These are phyloP conservation scores for Arizona elegans DNA, from an alignment of 2,113 vertebrate species.

Conservation along the genomic window DNA sequence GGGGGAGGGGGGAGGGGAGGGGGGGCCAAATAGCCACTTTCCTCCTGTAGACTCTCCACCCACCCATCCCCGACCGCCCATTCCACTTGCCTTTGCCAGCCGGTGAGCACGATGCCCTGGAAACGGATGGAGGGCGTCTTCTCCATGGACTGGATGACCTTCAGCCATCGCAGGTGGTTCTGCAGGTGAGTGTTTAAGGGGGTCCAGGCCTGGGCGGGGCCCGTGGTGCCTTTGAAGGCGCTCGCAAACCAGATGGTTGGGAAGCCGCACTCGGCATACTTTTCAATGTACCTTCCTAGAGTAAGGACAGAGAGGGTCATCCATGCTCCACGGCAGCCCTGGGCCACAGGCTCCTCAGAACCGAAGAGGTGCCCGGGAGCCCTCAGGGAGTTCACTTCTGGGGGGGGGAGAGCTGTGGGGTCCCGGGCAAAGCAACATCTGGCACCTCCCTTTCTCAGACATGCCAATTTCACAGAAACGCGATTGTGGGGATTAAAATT, in stretches of 20 bases:
- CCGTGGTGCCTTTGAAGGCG: constrained; percentile 77
- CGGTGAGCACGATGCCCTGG: constrained; percentile 71
- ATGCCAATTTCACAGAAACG: neutral
- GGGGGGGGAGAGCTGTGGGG: neutral
- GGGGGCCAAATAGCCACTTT: neutral
- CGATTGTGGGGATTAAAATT: neutral
- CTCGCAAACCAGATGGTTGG: constrained; percentile 73
- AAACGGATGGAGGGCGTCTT: constrained; percentile 57
- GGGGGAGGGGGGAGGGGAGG: too few species aligned
- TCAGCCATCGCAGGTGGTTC: constrained; percentile 76
- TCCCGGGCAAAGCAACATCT: neutral
- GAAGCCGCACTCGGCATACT: constrained; percentile 71
- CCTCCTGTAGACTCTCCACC: neutral
- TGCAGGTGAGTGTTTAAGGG: constrained; percentile 68
- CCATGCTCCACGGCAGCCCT: neutral
- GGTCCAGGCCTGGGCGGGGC: constrained; percentile 62
- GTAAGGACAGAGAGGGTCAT: too few species aligned
- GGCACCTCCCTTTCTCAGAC: neutral
- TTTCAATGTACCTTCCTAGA: constrained; percentile 63
- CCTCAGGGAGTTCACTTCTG: neutral
- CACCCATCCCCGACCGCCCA: fast-evolving
- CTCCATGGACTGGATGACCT: constrained; percentile 62
- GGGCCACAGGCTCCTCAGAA: too few species aligned
- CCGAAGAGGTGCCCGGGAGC: too few species aligned
- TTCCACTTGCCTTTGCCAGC: constrained; percentile 76